phyloP scores from a whole-genome alignment of 2,888 invertebrate genomes.

The Tigriopus californicus region DNA sequence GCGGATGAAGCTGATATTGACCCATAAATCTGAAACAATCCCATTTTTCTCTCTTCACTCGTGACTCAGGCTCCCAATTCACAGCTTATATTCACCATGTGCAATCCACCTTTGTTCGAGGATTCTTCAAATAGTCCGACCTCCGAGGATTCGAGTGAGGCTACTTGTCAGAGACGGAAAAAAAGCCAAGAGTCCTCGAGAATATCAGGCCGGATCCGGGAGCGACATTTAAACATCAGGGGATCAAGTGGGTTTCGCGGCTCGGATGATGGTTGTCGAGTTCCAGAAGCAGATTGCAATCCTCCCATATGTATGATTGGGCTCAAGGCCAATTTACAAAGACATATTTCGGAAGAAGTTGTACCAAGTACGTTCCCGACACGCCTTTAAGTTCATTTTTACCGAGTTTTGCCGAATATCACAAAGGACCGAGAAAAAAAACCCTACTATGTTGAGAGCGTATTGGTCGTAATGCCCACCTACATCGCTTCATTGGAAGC shows the following conservation, averaged over 20 bases:
- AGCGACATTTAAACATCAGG: slow-evolving; percentile 59
- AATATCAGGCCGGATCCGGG: slow-evolving; percentile 37
- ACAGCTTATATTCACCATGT: slow-evolving; percentile 49
- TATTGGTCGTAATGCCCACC: too few relatives aligned
- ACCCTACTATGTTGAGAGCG: neutral
- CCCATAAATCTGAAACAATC: neutral
- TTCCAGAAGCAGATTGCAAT: slow-evolving; percentile 44
- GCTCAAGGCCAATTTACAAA: slow-evolving; percentile 60
- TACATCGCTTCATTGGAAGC: neutral
- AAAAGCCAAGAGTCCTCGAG: slow-evolving; percentile 22
- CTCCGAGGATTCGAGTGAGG: slow-evolving; percentile 28
- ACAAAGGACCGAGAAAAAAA: slow-evolving; percentile 26
- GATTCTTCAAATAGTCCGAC: slow-evolving; percentile 16
- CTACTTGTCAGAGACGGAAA: slow-evolving; percentile 18
- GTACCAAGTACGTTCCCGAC: slow-evolving; percentile 17
- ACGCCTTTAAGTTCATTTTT: slow-evolving; percentile 19
- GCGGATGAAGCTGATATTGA: slow-evolving; percentile 35
- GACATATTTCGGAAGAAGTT: slow-evolving; percentile 44
- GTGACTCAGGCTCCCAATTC: too few relatives aligned
- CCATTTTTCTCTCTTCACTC: neutral
- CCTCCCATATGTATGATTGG: slow-evolving; percentile 84
- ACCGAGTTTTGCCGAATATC: slow-evolving; percentile 82
- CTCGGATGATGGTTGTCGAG: slow-evolving; percentile 47
- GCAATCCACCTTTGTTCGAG: slow-evolving; percentile 90
- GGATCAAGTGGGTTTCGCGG: slow-evolving; percentile 75